phyloP scores from a whole-genome alignment of 2,113 vertebrate species.

The Mystacornis crossleyi region DNA sequence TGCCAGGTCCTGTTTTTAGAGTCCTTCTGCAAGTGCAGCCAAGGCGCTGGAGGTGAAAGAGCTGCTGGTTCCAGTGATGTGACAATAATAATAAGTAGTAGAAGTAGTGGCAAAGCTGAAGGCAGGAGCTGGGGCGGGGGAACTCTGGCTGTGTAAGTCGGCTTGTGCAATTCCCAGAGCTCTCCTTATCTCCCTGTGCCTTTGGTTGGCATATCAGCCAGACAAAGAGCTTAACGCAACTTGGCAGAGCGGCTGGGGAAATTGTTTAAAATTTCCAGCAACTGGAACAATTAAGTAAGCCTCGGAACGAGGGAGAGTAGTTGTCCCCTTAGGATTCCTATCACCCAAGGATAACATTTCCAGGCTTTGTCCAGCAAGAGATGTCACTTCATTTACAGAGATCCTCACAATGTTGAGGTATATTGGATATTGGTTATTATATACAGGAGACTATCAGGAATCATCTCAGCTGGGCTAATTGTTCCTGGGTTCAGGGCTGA shows the following conservation, averaged over 20 bases:
- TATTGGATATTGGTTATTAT: conserved; percentile 48
- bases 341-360: conserved; percentile 63
- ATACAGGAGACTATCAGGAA: conserved; percentile 1
- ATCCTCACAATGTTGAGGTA: conserved; percentile 41
- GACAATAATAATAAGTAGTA: background rate
- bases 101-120: background rate
- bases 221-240: conserved; percentile 63
- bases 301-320: conserved; percentile 19
- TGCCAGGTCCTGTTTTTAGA: background rate
- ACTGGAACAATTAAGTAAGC: conserved; percentile 65
- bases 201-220: conserved; percentile 63
- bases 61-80: background rate
- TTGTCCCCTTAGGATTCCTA: conserved; percentile 66
- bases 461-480: conserved; percentile 46
- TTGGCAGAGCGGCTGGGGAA: conserved; percentile 41
- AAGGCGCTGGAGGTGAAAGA: background rate
- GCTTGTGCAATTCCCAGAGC: conserved; percentile 60
- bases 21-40: background rate
- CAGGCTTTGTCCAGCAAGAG: conserved; percentile 64
- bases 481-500: background rate
- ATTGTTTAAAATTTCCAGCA: conserved; percentile 54
- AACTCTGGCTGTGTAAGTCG: background rate
- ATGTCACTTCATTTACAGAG: conserved; percentile 61
- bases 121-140: background rate
- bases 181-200: conserved; percentile 63